phyloP scores from a whole-genome alignment of 2,113 vertebrate genomes.

The Strix uralensis region DNA sequence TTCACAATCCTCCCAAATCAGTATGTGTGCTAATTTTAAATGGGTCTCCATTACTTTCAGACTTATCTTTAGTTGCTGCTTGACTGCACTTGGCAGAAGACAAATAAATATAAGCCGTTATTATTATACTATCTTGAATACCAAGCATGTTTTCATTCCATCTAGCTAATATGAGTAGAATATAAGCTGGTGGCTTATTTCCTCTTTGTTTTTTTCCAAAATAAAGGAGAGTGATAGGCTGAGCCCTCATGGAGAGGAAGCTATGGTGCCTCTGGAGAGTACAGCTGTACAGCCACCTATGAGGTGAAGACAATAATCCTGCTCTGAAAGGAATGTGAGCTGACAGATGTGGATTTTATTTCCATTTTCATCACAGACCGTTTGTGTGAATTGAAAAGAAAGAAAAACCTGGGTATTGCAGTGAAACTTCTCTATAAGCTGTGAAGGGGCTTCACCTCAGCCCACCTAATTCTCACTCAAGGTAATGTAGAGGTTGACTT shows the following conservation, averaged over 20 bases:
- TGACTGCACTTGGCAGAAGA: not conserved
- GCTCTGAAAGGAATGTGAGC: not conserved
- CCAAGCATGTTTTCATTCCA: not conserved
- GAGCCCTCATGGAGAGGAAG: not conserved
- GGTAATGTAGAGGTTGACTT: not conserved
- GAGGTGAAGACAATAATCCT: not conserved
- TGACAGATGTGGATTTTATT: not conserved
- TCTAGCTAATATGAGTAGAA: not conserved
- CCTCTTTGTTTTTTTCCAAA: not conserved
- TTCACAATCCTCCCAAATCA: not conserved
- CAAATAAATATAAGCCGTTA: not conserved
- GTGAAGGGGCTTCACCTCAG: not conserved
- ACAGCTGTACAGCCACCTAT: not conserved
- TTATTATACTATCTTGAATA: not conserved
- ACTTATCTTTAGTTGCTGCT: slow-evolving; percentile 12
- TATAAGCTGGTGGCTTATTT: not conserved
- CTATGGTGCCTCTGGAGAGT: not conserved
- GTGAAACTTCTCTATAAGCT: not conserved
- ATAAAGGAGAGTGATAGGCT: not conserved
- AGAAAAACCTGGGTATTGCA: not conserved
- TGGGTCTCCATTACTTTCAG: not conserved
- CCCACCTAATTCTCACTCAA: not conserved
- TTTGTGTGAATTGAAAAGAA: not conserved
- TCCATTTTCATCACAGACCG: not conserved
- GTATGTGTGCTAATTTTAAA: not conserved